Evolutionary conservation across 1,140 invertebrate species (phyloP).

Genomic region (Brachionus asplanchnoidis): DNA sequence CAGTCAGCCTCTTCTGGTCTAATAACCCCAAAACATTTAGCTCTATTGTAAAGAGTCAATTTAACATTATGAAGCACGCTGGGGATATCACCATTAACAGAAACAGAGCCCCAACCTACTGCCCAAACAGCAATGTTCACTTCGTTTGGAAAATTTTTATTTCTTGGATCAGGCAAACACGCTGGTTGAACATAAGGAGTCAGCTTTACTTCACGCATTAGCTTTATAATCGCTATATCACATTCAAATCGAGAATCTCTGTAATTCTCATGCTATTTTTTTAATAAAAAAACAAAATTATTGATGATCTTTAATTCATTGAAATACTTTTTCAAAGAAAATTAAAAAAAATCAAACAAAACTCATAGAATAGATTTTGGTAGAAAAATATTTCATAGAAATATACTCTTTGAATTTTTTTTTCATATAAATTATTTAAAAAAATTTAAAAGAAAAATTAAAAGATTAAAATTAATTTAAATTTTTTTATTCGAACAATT

Average conservation of each 20-base stretch:
- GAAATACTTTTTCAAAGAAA: too few relatives aligned
- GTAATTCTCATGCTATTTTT: conserved; percentile 14
- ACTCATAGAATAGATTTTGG: too few relatives aligned
- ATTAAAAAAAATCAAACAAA: too few relatives aligned
- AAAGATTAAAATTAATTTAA: too few relatives aligned
- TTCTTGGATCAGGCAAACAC: not conserved
- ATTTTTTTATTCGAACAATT: too few relatives aligned
- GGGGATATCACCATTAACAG: not conserved
- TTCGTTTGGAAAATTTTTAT: not conserved
- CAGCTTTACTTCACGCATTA: not conserved
- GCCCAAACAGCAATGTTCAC: not conserved
- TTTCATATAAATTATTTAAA: too few relatives aligned
- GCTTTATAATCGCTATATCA: conserved; percentile 1
- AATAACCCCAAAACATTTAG: not conserved
- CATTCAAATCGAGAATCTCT: not conserved
- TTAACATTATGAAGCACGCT: not conserved
- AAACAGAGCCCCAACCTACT: not conserved
- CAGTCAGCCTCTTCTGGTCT: not conserved
- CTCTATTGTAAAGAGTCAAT: conserved; percentile 4
- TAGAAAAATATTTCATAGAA: too few relatives aligned
- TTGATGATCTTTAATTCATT: too few relatives aligned
- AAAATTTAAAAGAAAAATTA: too few relatives aligned
- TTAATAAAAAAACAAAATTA: too few relatives aligned
- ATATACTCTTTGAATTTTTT: too few relatives aligned
- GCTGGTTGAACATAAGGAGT: not conserved